Base-by-base conservation (phyloP, 2,113 vertebrate species). In the Nansenia antarctica region DNA sequence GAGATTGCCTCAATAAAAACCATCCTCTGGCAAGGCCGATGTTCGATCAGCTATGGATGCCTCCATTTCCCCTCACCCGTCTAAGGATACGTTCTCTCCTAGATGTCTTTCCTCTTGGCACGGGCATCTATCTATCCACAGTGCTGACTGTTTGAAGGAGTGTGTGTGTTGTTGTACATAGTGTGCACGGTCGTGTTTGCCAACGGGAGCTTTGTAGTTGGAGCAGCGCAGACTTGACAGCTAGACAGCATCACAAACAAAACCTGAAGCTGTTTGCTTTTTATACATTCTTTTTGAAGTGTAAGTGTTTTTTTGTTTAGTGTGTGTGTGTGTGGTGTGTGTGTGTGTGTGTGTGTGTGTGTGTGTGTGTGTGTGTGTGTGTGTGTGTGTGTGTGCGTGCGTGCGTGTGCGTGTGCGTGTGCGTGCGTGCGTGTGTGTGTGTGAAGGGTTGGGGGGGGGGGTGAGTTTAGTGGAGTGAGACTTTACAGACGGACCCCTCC, bases 141-240 rank as follows among this genome's bases (percentile, higher is more conserved):
- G 61, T n/a, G 45, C 61, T 76, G 34, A 67, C 71, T 80, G 66
- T 73, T 73, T 73, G 75, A 86, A 84, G 76, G 73, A 77, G 72
- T 75, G 69, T 78, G 77, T 81, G 75, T 85, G 74, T 82, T 61
- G 76, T 80, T 77, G 77, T 82, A 74, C 73, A 74, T 76, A 78
- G 78, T 70, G 69, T 73, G 77, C 74, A 80, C 70, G 75, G 67
- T 81, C 30, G 1, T 66, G 75, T 83, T 85, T 63, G 78, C 86
- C 79, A 76, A 82, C 77, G 77, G 70, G 64, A 86, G 77, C 74
- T 80, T 79, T 76, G 67, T 81, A 55, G 83, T n/a, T 69, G 78
- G 82, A 78, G 85, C 78, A 78, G 74, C 74, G 73, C 84, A 80
- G 78, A 77, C 66, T 81, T 78, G 69, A 84, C 71, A 71, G 80